phyloP scores from a whole-genome alignment of 2,797 vertebrate genomes.

The Centropyge bicolor region DNA sequence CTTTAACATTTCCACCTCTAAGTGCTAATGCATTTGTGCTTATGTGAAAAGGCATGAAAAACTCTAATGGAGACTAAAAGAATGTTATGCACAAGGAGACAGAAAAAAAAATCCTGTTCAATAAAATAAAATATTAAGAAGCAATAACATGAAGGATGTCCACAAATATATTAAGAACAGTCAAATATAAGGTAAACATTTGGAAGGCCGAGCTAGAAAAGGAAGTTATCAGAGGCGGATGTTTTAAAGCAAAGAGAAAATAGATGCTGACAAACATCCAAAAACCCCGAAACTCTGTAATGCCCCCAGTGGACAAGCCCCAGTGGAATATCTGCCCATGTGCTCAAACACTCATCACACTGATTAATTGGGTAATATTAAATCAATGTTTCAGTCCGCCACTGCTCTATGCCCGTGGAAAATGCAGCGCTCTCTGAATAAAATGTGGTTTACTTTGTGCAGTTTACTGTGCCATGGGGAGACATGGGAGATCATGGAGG shows the following conservation, averaged over 20 bases:
- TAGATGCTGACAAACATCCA: constrained; percentile 34
- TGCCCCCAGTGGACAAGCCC: constrained; percentile 14
- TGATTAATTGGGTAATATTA: constrained; percentile 46
- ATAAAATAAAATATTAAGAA: background rate
- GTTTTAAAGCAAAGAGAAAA: constrained; percentile 40
- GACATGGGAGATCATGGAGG: constrained; percentile 29
- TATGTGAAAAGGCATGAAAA: constrained; percentile 10
- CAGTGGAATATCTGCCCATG: constrained; percentile 33
- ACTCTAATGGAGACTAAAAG: constrained; percentile 4
- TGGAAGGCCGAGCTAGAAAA: constrained; percentile 14
- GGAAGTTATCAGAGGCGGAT: background rate
- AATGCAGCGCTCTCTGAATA: constrained; percentile 34
- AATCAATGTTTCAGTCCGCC: constrained; percentile 46
- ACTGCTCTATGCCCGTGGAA: constrained; percentile 18
- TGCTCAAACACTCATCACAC: constrained; percentile 46
- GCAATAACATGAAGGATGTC: constrained; percentile 14
- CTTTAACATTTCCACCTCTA: constrained; percentile 13
- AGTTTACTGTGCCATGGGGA: constrained; percentile 32
- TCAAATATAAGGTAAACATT: constrained; percentile 17
- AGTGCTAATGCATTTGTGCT: constrained; percentile 14
- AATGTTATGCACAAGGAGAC: background rate
- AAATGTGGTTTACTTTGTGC: constrained; percentile 43
- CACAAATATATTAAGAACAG: constrained; percentile 19
- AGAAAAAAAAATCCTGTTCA: background rate
- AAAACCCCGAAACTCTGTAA: constrained; percentile 26